Percentiles rank a stretch among this genome's conserved stretches.
These are phyloP conservation scores for Atta texana DNA, from an alignment of 1,140 invertebrate genomes.

Conservation along the genomic window DNA sequence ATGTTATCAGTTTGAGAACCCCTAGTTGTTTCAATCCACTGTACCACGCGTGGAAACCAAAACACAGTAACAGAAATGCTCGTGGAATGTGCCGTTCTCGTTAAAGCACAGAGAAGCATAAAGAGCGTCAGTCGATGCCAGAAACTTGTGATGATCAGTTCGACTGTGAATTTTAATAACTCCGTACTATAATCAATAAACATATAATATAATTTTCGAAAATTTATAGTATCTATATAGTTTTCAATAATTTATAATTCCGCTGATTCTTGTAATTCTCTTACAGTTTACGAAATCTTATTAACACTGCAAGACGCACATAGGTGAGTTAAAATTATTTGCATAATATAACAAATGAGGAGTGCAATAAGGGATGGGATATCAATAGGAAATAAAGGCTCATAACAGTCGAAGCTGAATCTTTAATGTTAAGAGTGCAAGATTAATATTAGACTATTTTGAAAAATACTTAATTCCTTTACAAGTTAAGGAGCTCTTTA, in stretches of 20 bases:
- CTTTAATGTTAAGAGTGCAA: too few relatives aligned
- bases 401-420: too few relatives aligned
- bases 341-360: not conserved
- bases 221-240: slow-evolving; percentile 58
- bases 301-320: slow-evolving; percentile 70
- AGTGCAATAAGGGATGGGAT: too few relatives aligned
- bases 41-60: too few relatives aligned
- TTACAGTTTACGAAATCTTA: slow-evolving; percentile 66
- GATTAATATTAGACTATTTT: not conserved
- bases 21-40: too few relatives aligned
- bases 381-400: too few relatives aligned
- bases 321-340: slow-evolving; percentile 74
- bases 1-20: too few relatives aligned
- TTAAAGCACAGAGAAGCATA: slow-evolving; percentile 3
- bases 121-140: slow-evolving; percentile 69
- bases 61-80: too few relatives aligned
- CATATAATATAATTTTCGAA: not conserved
- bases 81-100: slow-evolving; percentile 15
- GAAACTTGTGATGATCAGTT: slow-evolving; percentile 61
- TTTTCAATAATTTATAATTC: too few relatives aligned
- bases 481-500: not conserved
- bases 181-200: slow-evolving; percentile 60
- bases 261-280: not conserved
- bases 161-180: not conserved
- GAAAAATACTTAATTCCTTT: not conserved